Evolutionary conservation across 2,888 invertebrate genomes (phyloP).

Genomic region (Stegana nigrithorax): DNA sequence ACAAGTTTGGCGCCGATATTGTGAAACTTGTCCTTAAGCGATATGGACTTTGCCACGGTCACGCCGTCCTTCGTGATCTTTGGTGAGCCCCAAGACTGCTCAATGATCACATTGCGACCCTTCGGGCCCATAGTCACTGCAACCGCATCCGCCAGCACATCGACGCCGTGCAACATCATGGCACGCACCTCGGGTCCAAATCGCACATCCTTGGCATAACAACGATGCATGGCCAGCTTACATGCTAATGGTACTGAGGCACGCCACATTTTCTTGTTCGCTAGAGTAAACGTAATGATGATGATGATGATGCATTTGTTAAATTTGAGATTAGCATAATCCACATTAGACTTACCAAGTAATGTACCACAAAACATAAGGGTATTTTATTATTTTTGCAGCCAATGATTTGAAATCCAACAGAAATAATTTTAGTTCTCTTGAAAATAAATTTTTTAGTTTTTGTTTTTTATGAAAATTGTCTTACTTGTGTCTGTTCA

Average conservation of each 20-base stretch:
- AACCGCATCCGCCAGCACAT: conserved; percentile 97
- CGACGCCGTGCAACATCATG: conserved; percentile 97
- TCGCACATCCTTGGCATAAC: conserved; percentile 93
- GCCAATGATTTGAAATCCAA: too few species aligned
- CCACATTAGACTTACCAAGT: too few species aligned
- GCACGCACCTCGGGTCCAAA: conserved; percentile 97
- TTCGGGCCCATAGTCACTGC: conserved; percentile 99
- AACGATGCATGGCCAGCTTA: conserved; percentile 66
- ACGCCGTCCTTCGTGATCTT: conserved; percentile 99
- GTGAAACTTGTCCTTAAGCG: conserved; percentile 97
- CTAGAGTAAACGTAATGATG: too few species aligned
- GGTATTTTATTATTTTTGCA: too few species aligned
- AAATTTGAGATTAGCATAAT: too few species aligned
- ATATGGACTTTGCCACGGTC: conserved; percentile 97
- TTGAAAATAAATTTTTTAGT: too few species aligned
- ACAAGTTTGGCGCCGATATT: conserved; percentile 98
- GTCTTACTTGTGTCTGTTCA: too few species aligned
- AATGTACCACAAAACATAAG: too few species aligned
- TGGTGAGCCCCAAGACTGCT: conserved; percentile 99
- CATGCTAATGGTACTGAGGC: conserved; percentile 55
- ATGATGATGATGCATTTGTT: not conserved
- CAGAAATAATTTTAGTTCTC: too few species aligned
- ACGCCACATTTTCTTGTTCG: conserved; percentile 17
- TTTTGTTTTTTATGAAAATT: too few species aligned
- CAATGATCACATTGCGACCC: conserved; percentile 97